phyloP scores from a whole-genome alignment of 2,797 vertebrate species.

The Petrocephalus schoutedeni region DNA sequence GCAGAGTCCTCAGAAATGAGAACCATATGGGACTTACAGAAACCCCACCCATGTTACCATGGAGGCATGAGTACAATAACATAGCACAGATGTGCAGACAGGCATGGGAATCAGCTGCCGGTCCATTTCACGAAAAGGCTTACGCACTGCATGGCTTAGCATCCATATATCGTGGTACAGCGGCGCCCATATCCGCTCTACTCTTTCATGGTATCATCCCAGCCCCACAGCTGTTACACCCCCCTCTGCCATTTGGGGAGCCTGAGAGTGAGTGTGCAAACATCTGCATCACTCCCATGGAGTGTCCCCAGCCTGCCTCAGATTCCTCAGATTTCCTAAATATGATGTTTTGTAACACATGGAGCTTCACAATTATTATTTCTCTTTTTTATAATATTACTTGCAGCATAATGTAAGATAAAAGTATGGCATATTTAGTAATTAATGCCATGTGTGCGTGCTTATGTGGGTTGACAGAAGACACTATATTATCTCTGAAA shows the following conservation, averaged over 20 bases:
- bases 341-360: background rate
- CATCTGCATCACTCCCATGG: background rate
- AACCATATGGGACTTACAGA: slow-evolving; percentile 27
- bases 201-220: background rate
- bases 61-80: background rate
- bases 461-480: background rate
- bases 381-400: background rate
- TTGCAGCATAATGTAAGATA: background rate
- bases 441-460: background rate
- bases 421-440: background rate
- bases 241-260: background rate
- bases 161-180: background rate
- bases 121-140: background rate
- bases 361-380: background rate
- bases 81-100: slow-evolving; percentile 31
- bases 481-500: background rate
- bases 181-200: background rate
- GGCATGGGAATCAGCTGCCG: background rate
- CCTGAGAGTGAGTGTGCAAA: background rate
- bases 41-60: background rate
- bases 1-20: slow-evolving; percentile 12
- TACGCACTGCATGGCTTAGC: background rate
- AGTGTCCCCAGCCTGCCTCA: background rate
- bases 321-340: background rate
- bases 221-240: background rate